Conservation (phyloP, 2,113 vertebrate species). For the Rhadina sibilatrix region DNA sequence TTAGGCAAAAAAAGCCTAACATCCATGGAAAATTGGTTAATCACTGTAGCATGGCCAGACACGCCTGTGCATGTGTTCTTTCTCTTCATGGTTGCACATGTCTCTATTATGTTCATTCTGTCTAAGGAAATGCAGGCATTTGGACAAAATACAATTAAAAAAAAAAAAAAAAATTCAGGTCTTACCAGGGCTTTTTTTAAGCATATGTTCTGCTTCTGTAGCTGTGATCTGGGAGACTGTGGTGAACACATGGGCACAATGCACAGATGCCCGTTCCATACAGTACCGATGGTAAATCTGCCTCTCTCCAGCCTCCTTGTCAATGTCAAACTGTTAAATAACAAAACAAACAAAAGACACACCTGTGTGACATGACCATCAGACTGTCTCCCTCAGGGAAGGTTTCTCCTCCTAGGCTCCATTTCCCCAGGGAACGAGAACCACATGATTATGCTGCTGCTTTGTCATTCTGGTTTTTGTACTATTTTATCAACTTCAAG, state of each 20-base stretch:
- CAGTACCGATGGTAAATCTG: constrained; percentile 98
- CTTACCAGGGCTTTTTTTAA: constrained; percentile 90
- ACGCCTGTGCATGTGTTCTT: background rate
- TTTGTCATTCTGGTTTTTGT: background rate
- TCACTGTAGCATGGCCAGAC: background rate
- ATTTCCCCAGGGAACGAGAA: background rate
- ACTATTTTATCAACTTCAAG: background rate
- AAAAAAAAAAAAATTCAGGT: background rate
- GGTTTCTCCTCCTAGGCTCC: background rate
- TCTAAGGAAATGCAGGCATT: background rate
- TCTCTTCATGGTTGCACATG: background rate
- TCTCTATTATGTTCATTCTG: background rate
- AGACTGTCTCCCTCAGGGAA: background rate
- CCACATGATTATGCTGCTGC: background rate
- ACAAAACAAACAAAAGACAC: background rate
- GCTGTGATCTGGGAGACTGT: constrained; percentile 97
- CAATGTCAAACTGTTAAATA: constrained; percentile 85
- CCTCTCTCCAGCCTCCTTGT: constrained; percentile 93
- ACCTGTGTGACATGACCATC: background rate
- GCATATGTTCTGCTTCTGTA: constrained; percentile 91
- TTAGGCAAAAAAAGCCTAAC: background rate
- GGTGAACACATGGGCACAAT: constrained; percentile 93
- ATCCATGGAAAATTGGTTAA: background rate
- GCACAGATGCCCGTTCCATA: constrained; percentile 89
- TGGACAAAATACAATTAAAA: background rate